Percentiles rank a stretch among this genome's conserved stretches.
These are phyloP conservation scores for Zonotrichia leucophrys DNA, from an alignment of 2,113 vertebrate species.

Conservation along the genomic window DNA sequence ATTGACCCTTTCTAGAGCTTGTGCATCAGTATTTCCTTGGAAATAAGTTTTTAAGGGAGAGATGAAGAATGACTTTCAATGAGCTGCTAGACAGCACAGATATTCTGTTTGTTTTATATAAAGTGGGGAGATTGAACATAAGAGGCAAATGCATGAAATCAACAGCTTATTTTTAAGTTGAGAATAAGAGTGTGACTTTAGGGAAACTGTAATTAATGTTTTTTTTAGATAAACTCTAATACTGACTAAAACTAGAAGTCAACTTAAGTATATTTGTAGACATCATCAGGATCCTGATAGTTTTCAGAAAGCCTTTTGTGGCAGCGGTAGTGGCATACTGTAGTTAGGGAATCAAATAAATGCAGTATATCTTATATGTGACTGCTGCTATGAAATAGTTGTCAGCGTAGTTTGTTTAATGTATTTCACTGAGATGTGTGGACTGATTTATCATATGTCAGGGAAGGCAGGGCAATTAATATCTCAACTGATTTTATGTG, in stretches of 20 bases:
- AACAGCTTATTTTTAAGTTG: background rate
- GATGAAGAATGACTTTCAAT: background rate
- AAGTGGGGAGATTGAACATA: background rate
- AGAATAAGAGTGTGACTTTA: background rate
- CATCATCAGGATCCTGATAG: background rate
- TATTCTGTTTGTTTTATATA: background rate
- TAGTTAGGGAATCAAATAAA: background rate
- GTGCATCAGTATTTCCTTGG: background rate
- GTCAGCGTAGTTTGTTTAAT: background rate
- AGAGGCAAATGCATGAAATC: background rate
- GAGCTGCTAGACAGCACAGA: background rate
- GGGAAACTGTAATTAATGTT: background rate
- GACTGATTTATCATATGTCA: background rate
- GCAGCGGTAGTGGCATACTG: background rate
- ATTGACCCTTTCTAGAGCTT: background rate
- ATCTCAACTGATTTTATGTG: background rate
- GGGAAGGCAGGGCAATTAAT: background rate
- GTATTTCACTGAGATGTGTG: background rate
- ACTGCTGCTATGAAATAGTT: background rate
- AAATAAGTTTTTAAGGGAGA: background rate
- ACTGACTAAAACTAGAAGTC: conserved; percentile 9
- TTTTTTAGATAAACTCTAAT: conserved; percentile 23
- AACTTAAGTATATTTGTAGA: background rate
- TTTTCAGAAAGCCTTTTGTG: conserved; percentile 11
- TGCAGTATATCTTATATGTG: background rate